Percentiles rank a stretch among this genome's conserved stretches.
These are phyloP conservation scores for Irena cyanogastra DNA, from an alignment of 2,113 vertebrate species.

Conservation along the genomic window DNA sequence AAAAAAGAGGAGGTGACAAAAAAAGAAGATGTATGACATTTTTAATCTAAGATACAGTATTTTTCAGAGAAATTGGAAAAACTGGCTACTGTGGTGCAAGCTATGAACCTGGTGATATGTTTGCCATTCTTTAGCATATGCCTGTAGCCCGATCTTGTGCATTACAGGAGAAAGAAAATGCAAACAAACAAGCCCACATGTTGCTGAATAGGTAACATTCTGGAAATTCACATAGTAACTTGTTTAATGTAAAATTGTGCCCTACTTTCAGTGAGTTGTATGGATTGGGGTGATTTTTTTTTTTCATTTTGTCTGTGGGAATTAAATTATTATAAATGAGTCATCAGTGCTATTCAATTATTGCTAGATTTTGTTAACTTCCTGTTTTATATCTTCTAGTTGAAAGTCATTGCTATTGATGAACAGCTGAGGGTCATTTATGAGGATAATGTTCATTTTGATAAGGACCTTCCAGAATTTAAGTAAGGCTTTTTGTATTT, in stretches of 20 bases:
- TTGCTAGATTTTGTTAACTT: neutral
- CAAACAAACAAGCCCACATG: neutral
- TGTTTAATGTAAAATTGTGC: neutral
- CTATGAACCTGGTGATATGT: neutral
- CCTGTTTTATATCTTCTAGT: slow-evolving; percentile 68
- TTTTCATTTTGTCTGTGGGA: neutral
- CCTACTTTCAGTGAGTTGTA: neutral
- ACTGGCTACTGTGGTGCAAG: neutral
- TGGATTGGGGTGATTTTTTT: neutral
- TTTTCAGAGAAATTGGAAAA: neutral
- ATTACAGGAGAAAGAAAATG: neutral
- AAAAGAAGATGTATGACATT: rapidly evolving
- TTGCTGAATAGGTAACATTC: neutral
- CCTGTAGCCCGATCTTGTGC: rapidly evolving
- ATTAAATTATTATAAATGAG: neutral
- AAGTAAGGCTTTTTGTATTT: slow-evolving; percentile 71
- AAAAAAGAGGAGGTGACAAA: neutral
- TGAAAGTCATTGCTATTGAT: slow-evolving; percentile 88
- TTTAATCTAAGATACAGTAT: neutral
- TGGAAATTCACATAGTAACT: neutral
- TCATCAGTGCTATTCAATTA: neutral
- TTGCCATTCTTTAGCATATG: neutral
- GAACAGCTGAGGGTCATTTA: slow-evolving; percentile 77
- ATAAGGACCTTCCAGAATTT: slow-evolving; percentile 86
- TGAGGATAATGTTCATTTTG: slow-evolving; percentile 86